Conservation (phyloP, 2,797 vertebrate species). For the Cynodonichthys magdalenae region DNA sequence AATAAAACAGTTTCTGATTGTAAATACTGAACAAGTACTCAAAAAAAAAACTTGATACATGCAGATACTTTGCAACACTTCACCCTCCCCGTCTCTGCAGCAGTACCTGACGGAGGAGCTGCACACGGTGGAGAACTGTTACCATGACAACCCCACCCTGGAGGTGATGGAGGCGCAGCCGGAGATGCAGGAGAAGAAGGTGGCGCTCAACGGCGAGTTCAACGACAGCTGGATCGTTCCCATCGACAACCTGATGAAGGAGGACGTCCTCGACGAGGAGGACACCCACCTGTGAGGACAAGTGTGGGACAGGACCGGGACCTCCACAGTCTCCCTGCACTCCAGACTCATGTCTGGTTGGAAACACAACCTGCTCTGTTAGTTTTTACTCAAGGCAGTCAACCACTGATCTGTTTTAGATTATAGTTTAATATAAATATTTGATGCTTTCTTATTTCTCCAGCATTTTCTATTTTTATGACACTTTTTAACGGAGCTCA, state of each 20-base stretch:
- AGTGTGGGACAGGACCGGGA: rapidly evolving
- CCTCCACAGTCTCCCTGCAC: neutral
- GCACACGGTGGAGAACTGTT: slow-evolving; percentile 95
- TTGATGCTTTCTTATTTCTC: neutral
- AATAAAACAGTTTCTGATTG: no score
- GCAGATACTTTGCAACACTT: neutral
- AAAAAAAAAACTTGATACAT: no score
- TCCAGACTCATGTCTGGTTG: neutral
- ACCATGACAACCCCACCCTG: slow-evolving; percentile 97
- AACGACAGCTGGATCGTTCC: slow-evolving; percentile 98
- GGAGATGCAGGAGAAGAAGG: slow-evolving; percentile 96
- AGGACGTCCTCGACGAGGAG: slow-evolving; percentile 90
- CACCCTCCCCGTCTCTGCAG: slow-evolving; percentile 49
- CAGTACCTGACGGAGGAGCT: slow-evolving; percentile 96
- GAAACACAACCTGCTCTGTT: slow-evolving; percentile 2
- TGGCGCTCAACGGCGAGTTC: slow-evolving; percentile 87
- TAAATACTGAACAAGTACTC: no score
- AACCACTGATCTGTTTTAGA: slow-evolving; percentile 6
- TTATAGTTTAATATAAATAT: slow-evolving; percentile 8
- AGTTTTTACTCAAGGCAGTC: no score
- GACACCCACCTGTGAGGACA: slow-evolving; percentile 92
- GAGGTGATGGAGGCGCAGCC: slow-evolving; percentile 96
- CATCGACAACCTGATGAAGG: slow-evolving; percentile 90
- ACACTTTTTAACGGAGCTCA: no score
- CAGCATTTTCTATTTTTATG: no score